Evolutionary conservation across 2,113 vertebrate genomes (phyloP).

Genomic region (Monarcha castaneiventris): DNA sequence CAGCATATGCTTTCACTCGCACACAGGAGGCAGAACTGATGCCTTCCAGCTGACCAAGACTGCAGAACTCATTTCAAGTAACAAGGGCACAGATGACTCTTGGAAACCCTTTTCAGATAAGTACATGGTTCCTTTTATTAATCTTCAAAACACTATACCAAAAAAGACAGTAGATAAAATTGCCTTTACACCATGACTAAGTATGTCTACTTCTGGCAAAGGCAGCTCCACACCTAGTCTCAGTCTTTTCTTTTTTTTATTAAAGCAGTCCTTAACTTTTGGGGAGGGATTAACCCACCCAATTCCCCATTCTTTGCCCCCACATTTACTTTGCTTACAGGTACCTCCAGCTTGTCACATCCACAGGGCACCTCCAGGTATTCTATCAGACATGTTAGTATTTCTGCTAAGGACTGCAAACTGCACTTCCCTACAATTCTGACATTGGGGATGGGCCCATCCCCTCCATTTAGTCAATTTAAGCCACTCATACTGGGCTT

Average conservation of each 20-base stretch:
- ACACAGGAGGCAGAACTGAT: neutral
- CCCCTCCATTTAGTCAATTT: neutral
- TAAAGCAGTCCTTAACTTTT: neutral
- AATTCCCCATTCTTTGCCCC: neutral
- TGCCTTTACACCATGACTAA: neutral
- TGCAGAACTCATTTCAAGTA: conserved; percentile 1
- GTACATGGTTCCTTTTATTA: neutral
- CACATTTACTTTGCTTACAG: neutral
- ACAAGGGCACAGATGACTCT: neutral
- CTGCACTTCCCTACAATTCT: neutral
- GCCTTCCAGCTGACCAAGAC: neutral
- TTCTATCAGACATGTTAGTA: neutral
- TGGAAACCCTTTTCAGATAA: neutral
- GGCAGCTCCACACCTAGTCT: neutral
- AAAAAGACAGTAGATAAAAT: neutral
- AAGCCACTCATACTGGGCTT: neutral
- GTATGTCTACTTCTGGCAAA: neutral
- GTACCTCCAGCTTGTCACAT: neutral
- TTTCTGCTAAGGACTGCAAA: neutral
- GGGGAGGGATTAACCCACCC: neutral
- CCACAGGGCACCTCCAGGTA: neutral
- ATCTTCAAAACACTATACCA: neutral
- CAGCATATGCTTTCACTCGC: neutral
- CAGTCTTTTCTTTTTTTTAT: neutral
- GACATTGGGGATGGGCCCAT: neutral